Base-by-base conservation (phyloP, 2,113 vertebrate species). In the Nasalis larvatus region DNA sequence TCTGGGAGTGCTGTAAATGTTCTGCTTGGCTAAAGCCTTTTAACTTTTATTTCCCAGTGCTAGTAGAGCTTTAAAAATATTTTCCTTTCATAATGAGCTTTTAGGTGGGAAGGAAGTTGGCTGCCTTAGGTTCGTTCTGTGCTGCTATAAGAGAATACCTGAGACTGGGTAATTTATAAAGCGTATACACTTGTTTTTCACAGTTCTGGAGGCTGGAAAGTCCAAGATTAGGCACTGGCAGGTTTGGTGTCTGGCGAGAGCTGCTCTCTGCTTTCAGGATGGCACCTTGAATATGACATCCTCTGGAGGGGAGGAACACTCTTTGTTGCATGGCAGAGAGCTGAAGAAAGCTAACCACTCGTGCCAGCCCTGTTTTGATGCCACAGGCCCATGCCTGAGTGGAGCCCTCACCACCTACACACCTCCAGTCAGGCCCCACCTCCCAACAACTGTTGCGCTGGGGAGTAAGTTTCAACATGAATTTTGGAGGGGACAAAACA, bases 361-460 rank as follows among this genome's bases (percentile, higher is more conserved):
- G 30, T 14, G 30, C 9, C 23, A 42, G 37, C 21, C 5, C 37
- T 86, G 40, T 35, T 25, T 7, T 20, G 4, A 45, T 23, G 45
- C 27, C 52, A 54, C 52, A 54, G 52, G 52, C 52, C 52, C 52
- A 54, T 54, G 52, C 52, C 52, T 54, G 52, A 25, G 71, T 40
- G 23, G 0, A 73, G 37, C n/a, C 21, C 71, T 37, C 37, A 25
- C 5, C 3, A 73, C 37, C 60, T 40, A n/a, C 32, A 11, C 16
- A 54, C 18, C 20, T 77, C 27, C 20, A 27, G 5, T 49, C 4
- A 45, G 78, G 20, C 37, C 30, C 37, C 13, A n/a, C 17, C 4
- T 40, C 42, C 13, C 6, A 30, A 7, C 16, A 2, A 27, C 42
- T 9, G 0, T 2, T 25, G 71, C 32, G 11, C 2, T 54, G 18